A percentile compares a stretch with the other conserved stretches of the same genome.
phyloP scores from a whole-genome alignment of 23 tunicate species.

The Corella eumyota region DNA sequence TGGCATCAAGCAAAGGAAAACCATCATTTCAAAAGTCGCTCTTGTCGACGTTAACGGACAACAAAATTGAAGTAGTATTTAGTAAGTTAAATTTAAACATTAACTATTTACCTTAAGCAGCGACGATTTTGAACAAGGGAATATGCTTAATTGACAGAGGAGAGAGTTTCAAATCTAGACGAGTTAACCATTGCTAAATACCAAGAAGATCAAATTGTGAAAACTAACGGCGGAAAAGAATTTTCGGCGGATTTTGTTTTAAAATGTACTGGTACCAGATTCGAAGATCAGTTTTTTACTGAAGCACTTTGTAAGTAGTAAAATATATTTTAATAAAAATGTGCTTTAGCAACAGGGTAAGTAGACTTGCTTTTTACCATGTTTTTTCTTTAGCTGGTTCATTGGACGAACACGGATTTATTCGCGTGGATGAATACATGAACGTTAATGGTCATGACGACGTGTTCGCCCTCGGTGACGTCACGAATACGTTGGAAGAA shows the following conservation, averaged over 20 bases:
- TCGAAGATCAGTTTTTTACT: slow-evolving; percentile 38
- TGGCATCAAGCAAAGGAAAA: too few species aligned
- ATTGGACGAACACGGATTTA: slow-evolving; percentile 32
- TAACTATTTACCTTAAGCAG: too few species aligned
- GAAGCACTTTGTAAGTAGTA: slow-evolving; percentile 46
- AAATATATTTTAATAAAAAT: too few species aligned
- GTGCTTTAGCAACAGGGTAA: too few species aligned
- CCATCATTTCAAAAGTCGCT: too few species aligned
- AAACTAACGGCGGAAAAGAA: slow-evolving; percentile 45
- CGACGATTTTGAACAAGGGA: too few species aligned
- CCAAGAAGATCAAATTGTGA: slow-evolving; percentile 37
- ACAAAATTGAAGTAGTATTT: too few species aligned
- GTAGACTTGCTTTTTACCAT: too few species aligned
- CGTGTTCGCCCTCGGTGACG: slow-evolving; percentile 63
- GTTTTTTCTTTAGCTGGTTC: slow-evolving; percentile 43
- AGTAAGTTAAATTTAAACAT: too few species aligned
- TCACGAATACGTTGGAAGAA: slow-evolving; percentile 47
- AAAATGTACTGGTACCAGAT: slow-evolving; percentile 43
- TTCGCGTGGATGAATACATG: slow-evolving; percentile 37
- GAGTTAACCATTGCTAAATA: slow-evolving; percentile 26
- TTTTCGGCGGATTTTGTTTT: slow-evolving; percentile 35
- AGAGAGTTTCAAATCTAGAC: slow-evolving; percentile 37
- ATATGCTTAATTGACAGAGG: too few species aligned
- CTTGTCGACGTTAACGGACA: too few species aligned
- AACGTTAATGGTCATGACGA: slow-evolving; percentile 46